These are phyloP conservation scores for Nycticorax nycticorax DNA, from an alignment of 2,113 vertebrate species.

Conservation along the genomic window DNA sequence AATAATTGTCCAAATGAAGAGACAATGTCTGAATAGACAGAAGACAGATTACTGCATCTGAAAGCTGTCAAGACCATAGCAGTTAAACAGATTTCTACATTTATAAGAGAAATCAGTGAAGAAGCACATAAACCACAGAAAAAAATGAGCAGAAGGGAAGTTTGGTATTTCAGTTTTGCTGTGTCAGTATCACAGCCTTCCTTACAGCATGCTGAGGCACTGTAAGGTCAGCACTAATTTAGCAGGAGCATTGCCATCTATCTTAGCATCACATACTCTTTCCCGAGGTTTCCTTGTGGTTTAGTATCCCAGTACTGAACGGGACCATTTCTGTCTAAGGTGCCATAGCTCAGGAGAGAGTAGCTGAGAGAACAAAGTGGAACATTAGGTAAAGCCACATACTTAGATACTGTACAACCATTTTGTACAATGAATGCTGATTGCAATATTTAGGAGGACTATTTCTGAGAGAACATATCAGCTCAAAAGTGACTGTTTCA, in stretches of 20 bases:
- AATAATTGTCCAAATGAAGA: background rate
- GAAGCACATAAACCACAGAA: background rate
- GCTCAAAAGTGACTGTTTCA: background rate
- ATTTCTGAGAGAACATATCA: background rate
- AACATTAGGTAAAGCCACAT: background rate
- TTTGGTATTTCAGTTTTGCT: background rate
- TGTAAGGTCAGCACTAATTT: background rate
- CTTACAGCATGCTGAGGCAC: background rate
- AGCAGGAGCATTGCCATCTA: background rate
- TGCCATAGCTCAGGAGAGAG: background rate
- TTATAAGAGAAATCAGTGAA: background rate
- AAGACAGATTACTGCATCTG: background rate
- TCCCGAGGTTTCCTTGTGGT: background rate
- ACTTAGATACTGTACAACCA: background rate
- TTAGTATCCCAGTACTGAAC: background rate
- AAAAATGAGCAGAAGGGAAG: background rate
- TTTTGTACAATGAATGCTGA: background rate
- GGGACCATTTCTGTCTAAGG: background rate
- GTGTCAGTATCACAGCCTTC: background rate
- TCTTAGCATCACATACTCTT: background rate
- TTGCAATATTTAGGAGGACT: background rate
- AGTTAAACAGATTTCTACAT: background rate
- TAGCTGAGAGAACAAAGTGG: background rate
- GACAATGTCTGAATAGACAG: background rate
- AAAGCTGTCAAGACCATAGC: background rate